phyloP scores from a whole-genome alignment of 2,797 vertebrate species.

The Helarctos malayanus region DNA sequence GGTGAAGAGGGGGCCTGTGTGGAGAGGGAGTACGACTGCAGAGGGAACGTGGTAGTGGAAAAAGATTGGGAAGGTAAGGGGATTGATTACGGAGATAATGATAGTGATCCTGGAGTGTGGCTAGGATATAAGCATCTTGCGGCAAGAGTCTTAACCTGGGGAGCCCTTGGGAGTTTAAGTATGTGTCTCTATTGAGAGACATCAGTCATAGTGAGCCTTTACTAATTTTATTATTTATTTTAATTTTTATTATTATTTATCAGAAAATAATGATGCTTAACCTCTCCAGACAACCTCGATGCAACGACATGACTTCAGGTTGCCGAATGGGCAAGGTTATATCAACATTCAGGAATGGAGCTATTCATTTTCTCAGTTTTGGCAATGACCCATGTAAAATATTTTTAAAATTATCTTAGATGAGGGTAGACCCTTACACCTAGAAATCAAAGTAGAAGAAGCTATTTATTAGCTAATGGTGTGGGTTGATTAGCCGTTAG shows the following conservation, averaged over 20 bases:
- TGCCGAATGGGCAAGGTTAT: not conserved
- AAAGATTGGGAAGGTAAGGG: not conserved
- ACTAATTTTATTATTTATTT: not conserved
- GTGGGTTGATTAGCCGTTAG: constrained; percentile 15
- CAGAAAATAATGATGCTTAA: constrained; percentile 10
- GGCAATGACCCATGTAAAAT: constrained; percentile 7
- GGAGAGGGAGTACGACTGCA: not conserved
- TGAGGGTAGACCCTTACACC: constrained; percentile 1
- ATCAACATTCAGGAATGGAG: constrained; percentile 40
- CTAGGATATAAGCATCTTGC: not conserved
- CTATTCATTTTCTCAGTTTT: constrained; percentile 49
- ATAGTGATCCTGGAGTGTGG: not conserved
- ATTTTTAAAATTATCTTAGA: constrained; percentile 25
- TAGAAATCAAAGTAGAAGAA: constrained; percentile 23
- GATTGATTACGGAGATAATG: not conserved
- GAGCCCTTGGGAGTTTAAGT: not conserved
- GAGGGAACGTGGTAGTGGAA: not conserved
- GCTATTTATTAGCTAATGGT: constrained; percentile 5
- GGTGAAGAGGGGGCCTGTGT: not conserved
- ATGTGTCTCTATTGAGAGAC: not conserved
- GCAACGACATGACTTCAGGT: not conserved
- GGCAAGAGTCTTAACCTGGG: not conserved
- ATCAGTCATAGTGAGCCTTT: not conserved
- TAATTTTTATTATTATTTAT: not conserved
- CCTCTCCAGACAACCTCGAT: not conserved